A percentile compares a stretch with the other conserved stretches of the same genome.
phyloP scores from a whole-genome alignment of 1,140 invertebrate genomes.

The Scaptodrosophila lebanonensis region DNA sequence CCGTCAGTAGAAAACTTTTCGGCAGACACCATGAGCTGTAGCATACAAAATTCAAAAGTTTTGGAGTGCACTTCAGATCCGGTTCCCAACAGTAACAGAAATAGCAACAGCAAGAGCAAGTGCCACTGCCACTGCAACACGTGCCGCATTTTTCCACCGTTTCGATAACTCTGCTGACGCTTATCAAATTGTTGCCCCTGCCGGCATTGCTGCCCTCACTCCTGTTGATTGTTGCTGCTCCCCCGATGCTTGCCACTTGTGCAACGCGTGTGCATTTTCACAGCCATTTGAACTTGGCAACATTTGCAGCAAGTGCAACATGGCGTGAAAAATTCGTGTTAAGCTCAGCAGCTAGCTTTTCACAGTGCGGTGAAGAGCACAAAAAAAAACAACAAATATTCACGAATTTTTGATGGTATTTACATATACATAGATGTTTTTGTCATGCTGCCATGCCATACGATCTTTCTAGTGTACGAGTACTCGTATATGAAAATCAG shows the following conservation, averaged over 20 bases:
- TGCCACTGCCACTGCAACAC: constrained; percentile 31
- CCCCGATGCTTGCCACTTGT: not conserved
- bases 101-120: no score
- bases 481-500: no score
- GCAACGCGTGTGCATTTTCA: constrained; percentile 57
- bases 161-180: constrained; percentile 15
- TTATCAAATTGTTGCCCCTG: constrained; percentile 31
- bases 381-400: constrained; percentile 22
- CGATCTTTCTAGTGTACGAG: no score
- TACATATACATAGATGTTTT: constrained; percentile 14
- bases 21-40: no score
- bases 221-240: no score
- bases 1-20: no score
- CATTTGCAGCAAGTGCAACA: constrained; percentile 68
- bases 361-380: constrained; percentile 7
- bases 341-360: constrained; percentile 57
- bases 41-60: constrained; percentile 14
- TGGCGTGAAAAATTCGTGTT: constrained; percentile 59
- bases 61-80: no score
- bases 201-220: no score
- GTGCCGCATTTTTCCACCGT: constrained; percentile 8
- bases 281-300: constrained; percentile 69
- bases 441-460: no score
- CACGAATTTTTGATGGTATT: constrained; percentile 24
- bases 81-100: no score